A percentile compares a stretch with the other conserved stretches of the same genome.
These are phyloP conservation scores for Enteromius argenteus DNA, from an alignment of 2,797 vertebrate genomes.

Conservation along the genomic window DNA sequence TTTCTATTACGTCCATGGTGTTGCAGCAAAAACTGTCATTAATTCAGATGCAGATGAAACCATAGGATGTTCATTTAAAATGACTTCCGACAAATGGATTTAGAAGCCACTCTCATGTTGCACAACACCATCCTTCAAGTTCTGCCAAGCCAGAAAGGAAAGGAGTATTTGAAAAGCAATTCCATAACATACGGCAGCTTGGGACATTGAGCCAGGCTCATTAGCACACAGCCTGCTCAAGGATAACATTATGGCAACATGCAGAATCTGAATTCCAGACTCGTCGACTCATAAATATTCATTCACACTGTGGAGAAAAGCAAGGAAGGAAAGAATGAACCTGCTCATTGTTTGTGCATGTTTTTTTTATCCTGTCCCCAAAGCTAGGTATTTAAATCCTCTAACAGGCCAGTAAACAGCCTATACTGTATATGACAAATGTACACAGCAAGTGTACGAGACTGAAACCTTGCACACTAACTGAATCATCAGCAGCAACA, in stretches of 20 bases:
- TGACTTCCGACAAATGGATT: conserved; percentile 7
- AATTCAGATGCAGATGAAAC: background rate
- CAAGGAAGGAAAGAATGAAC: conserved; percentile 20
- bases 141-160: conserved; percentile 7
- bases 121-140: background rate
- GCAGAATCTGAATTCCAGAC: conserved; percentile 28
- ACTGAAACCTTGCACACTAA: conserved; percentile 18
- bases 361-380: conserved; percentile 7
- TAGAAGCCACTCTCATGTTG: conserved; percentile 14
- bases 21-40: background rate
- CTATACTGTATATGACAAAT: conserved; percentile 9
- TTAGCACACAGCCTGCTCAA: conserved; percentile 45
- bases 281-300: conserved; percentile 37
- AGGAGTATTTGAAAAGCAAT: conserved; percentile 43
- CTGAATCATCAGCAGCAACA: conserved; percentile 18
- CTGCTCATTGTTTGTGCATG: conserved; percentile 33
- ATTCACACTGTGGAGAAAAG: conserved; percentile 30
- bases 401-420: conserved; percentile 28
- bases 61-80: conserved; percentile 30
- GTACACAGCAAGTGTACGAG: background rate
- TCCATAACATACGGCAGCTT: conserved; percentile 29
- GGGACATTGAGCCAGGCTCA: conserved; percentile 42
- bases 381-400: conserved; percentile 5
- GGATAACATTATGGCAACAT: conserved; percentile 41
- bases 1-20: background rate